A percentile compares a stretch with the other conserved stretches of the same genome.
These are phyloP conservation scores for Augochlora pura DNA, from an alignment of 1,140 invertebrate genomes.

Conservation along the genomic window DNA sequence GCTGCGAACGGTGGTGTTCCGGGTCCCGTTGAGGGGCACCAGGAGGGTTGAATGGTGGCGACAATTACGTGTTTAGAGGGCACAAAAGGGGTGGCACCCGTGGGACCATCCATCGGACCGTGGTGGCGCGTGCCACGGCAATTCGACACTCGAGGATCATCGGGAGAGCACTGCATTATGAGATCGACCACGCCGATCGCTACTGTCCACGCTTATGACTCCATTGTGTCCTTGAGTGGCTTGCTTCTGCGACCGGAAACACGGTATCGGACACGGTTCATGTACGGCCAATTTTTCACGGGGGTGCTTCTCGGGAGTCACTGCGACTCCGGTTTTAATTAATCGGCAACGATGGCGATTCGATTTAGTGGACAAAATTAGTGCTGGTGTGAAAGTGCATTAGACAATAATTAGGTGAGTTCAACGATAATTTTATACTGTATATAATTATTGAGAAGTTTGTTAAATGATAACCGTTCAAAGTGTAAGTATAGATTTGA, in stretches of 20 bases:
- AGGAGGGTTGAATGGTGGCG: conserved; percentile 56
- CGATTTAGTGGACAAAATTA: no score
- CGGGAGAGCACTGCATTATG: conserved; percentile 34
- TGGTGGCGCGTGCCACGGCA: conserved; percentile 69
- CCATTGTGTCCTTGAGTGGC: conserved; percentile 45
- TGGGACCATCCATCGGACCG: conserved; percentile 68
- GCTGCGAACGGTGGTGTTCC: conserved; percentile 45
- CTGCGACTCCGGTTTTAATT: no score
- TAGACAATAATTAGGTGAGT: no score
- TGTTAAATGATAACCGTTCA: no score
- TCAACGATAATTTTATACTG: no score
- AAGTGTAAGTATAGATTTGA: no score
- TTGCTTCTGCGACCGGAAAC: conserved; percentile 28
- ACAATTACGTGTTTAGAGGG: conserved; percentile 75
- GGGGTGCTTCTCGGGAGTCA: no score
- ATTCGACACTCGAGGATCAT: conserved; percentile 64
- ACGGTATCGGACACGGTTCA: background rate
- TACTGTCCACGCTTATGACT: conserved; percentile 30
- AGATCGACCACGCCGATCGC: background rate
- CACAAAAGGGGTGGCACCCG: conserved; percentile 70
- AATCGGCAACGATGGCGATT: no score
- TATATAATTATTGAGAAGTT: no score
- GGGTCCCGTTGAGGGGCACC: background rate
- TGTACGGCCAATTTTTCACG: no score
- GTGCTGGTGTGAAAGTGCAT: no score